Percentiles rank a stretch among this genome's conserved stretches.
Evolutionary conservation across 2,797 vertebrate species (phyloP).

Genomic region (Mus spretus): DNA sequence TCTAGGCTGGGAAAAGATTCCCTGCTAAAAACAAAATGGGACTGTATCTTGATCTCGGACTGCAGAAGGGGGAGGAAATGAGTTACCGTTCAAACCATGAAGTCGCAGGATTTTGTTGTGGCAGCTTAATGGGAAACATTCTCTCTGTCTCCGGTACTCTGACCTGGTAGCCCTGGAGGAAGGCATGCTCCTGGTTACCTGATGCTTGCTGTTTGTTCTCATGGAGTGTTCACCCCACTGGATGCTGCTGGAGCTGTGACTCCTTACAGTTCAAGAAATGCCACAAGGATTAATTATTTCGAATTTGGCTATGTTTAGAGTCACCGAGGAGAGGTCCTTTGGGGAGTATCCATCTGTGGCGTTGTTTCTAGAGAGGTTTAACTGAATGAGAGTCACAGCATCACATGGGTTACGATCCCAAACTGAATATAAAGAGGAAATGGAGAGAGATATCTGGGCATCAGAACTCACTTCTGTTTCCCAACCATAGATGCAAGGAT

Average conservation of each 20-base stretch:
- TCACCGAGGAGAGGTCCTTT: background rate
- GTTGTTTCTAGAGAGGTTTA: background rate
- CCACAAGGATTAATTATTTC: background rate
- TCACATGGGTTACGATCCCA: background rate
- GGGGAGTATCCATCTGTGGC: background rate
- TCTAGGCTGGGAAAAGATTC: background rate
- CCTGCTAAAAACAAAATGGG: background rate
- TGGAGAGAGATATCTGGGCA: too few relatives aligned
- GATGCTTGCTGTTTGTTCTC: background rate
- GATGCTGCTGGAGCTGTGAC: background rate
- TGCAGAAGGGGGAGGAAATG: background rate
- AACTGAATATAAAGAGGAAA: background rate
- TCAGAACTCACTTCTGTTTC: background rate
- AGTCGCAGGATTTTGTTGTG: background rate
- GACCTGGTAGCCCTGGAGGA: rapidly evolving
- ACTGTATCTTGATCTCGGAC: background rate
- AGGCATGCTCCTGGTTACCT: rapidly evolving
- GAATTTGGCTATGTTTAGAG: background rate
- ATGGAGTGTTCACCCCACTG: background rate
- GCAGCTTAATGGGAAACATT: background rate
- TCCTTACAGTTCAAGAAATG: background rate
- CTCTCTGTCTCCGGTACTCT: background rate
- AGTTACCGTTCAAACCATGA: background rate
- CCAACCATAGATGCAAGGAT: background rate
- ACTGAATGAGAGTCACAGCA: background rate